These are phyloP conservation scores for Gonocerus acuteangulatus DNA, from an alignment of 2,888 invertebrate genomes.

Conservation along the genomic window DNA sequence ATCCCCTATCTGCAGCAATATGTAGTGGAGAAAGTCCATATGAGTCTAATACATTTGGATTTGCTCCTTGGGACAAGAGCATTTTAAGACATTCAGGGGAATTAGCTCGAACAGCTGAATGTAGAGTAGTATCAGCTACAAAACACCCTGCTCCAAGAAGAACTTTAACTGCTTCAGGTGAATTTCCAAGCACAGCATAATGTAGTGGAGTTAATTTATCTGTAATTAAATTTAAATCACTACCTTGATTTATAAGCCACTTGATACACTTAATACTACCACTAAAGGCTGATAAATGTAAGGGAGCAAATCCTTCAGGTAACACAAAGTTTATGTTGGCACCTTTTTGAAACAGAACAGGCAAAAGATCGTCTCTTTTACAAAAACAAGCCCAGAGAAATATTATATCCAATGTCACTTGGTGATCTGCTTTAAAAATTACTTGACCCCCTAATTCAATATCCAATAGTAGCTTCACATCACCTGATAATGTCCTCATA, in stretches of 20 bases:
- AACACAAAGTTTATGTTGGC: conserved; percentile 65
- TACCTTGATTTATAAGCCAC: conserved; percentile 59
- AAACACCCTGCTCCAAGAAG: conserved; percentile 65
- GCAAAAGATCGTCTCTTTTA: conserved; percentile 59
- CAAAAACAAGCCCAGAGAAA: conserved; percentile 60
- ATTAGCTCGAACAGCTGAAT: conserved; percentile 78
- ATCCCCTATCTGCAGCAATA: conserved; percentile 68
- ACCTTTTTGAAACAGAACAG: conserved; percentile 56
- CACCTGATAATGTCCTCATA: conserved; percentile 59
- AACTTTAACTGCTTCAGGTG: conserved; percentile 69
- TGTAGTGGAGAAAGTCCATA: conserved; percentile 65
- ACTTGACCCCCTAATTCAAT: conserved; percentile 60
- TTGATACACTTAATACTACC: conserved; percentile 65
- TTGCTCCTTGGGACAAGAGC: conserved; percentile 65
- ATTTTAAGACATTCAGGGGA: conserved; percentile 70
- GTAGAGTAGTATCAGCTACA: conserved; percentile 70
- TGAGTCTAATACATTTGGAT: conserved; percentile 65
- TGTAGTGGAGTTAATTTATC: conserved; percentile 76
- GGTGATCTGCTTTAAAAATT: conserved; percentile 1
- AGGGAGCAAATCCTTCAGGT: conserved; percentile 58
- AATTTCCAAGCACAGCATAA: conserved; percentile 82
- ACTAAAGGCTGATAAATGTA: conserved; percentile 71
- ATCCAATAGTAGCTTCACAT: conserved; percentile 61
- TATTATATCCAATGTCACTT: conserved; percentile 22
- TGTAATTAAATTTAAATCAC: conserved; percentile 60